Evolutionary conservation across 2,797 vertebrate species (phyloP), one percentile per base, ranked within the genome.

Genomic region (Syndactyla subalaris): DNA sequence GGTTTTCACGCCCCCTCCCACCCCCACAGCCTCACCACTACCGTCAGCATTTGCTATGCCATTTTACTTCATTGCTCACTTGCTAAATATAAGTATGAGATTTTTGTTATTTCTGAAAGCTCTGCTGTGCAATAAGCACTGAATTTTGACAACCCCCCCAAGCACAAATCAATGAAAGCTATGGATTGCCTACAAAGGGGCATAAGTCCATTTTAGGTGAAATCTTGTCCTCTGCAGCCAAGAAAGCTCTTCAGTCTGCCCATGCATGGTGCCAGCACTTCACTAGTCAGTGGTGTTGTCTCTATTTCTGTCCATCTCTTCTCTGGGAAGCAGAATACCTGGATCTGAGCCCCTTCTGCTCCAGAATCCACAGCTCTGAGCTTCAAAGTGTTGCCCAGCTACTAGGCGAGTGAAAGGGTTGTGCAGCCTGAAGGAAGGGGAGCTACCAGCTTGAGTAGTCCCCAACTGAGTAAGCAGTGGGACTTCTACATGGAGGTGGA

Each of bases 1-100:
- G 93, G 86, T 74, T 96, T 93, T 93, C 85, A 91, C 94, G 3
- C 90, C 88, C 48, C 73, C 49, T 65, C 30, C 88, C 93, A 79
- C 94, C 63, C 74, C 94, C 95, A 85, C 90, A 94, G 73, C 90
- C 74, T 94, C 74, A 75, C 92, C 92, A 91, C 61, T 76, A 83
- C 85, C 13, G 32, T 94, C 93, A 96, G 91, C 85, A 52, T 78
- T 95, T 90, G 92, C 92, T 90, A 41, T 95, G 95, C 92, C 90
- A 94, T 93, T 96, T 95, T 6, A 34, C 77, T 93, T 95, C 77
- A 85, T 88, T 95, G 93, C 95, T 96, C 83, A 91, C 71, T 96
- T 77, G 55, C 94, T 97, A 96, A 92, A 96, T 94, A 95, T 95
- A 95, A 89, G 34, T 54, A 65, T 91, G 81, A 85, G 80, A 38